Evolutionary conservation across 2,888 invertebrate genomes (phyloP).

Genomic region (Dryomyza anilis): DNA sequence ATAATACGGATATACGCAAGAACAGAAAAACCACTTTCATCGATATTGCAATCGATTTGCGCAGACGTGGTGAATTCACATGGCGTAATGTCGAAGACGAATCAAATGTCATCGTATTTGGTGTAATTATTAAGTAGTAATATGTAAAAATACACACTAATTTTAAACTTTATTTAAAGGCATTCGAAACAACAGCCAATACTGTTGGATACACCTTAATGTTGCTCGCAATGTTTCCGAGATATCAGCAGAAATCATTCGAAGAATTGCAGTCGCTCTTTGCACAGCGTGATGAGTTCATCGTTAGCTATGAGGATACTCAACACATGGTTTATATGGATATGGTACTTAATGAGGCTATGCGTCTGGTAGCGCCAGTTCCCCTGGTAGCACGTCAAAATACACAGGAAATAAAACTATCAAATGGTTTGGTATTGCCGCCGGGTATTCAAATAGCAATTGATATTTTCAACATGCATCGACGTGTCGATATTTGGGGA

Average conservation of each 20-base stretch:
- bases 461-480: constrained; percentile 55
- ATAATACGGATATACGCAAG: not conserved
- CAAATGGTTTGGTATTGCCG: constrained; percentile 51
- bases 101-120: constrained; percentile 54
- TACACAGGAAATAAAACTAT: constrained; percentile 43
- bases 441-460: constrained; percentile 53
- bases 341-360: constrained; percentile 53
- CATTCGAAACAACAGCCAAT: constrained; percentile 58
- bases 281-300: constrained; percentile 42
- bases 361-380: constrained; percentile 54
- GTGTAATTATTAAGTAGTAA: constrained; percentile 35
- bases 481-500: constrained; percentile 55
- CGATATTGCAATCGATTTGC: constrained; percentile 48
- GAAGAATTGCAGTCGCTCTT: constrained; percentile 50
- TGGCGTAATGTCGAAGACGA: constrained; percentile 52
- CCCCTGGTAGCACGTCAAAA: constrained; percentile 52
- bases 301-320: constrained; percentile 47
- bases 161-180: constrained; percentile 34
- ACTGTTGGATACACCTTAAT: constrained; percentile 48
- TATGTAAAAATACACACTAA: not conserved
- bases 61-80: constrained; percentile 45
- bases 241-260: constrained; percentile 50
- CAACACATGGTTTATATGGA: constrained; percentile 55
- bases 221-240: constrained; percentile 52
- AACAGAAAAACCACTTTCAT: constrained; percentile 36